Evolutionary conservation across 2,797 vertebrate genomes (phyloP), one percentile per base, ranked within the genome.

Genomic region (Poecilia wingei): DNA sequence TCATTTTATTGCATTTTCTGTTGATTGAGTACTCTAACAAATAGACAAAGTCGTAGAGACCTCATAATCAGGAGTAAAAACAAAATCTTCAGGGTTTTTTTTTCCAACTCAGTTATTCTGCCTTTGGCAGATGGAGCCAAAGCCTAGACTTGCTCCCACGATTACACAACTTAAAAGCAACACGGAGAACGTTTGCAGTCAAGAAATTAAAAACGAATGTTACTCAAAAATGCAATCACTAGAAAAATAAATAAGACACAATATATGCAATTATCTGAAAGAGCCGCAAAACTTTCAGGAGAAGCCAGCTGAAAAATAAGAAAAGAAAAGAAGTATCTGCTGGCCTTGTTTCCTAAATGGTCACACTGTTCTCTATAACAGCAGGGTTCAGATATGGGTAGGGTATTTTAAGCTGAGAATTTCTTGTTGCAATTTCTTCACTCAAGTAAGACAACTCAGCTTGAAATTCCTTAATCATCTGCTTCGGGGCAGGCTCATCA

Each of bases 381-480:
- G 28, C 0, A 0, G 88, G 91, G 59, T 86, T 41, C 75, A 92
- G 74, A 43, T 92, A 93, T 4, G 79, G 83, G 77, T 96, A 96
- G 4, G 95, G 91, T 1, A 95, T 45, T 76, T 92, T 51, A 14
- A 95, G 87, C 4, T 78, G 33, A 2, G 86, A 22, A 79, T 96
- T 96, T 72, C 95, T 94, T 41, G 66, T 43, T 61, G 6, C 53
- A 20, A 96, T 95, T 16, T 53, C 78, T 55, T 86, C 87, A 66
- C 90, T 93, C 47, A 96, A 75, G 10, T 20, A 69, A 20, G 83
- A 79, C 84, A 96, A 47, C 36, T 95, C 89, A 31, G 57, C 86
- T 80, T 90, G 93, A 77, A 96, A 91, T 41, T 88, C 81, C n/a
- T 59, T 78, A 5, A 95, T 92, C 73, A 93, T 85, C 80, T 87